Evolutionary conservation across 1,140 invertebrate species (phyloP), one percentile per base, ranked within the genome.

Genomic region (Anagrus nilaparvatae): DNA sequence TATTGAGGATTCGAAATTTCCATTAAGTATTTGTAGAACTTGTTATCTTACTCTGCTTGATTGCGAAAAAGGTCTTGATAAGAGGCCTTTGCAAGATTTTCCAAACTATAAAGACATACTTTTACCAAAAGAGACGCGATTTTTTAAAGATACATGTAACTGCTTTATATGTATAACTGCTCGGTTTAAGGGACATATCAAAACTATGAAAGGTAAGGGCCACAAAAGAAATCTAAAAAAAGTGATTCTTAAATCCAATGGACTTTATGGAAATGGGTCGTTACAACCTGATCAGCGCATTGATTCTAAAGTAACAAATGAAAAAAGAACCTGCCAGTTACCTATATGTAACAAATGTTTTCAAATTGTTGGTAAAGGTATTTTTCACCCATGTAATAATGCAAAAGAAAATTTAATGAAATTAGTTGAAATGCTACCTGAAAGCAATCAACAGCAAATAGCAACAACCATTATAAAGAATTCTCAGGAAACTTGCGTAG

Each of bases 361-460:
- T 31, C 28, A 40, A 31, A 18, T 21, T 14, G n/a, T 34, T 25
- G 32, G 40, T 24, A 42, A n/a, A 14, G 40, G 40, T 27, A 27
- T 17, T 27, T 16, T 12, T 27, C 31, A 42, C 20, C 4, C n/a
- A n/a, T 33, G 40, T 27, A 42, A 17, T 24, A 25, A 10, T 19
- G 3, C 6, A 24, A 32, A 24, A 8, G 23, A 42, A 9, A 42
- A 42, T 32, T 4, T 42, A 12, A 17, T 42, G 17, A 25, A 25
- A 16, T 18, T 33, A 6, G 13, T 44, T 12, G 42, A 37, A 24
- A 19, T 20, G 10, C 25, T 39, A 24, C 21, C 21, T 19, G 30
- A 33, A 25, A 39, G 25, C 36, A 37, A 37, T 14, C 16, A 44
- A 44, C 35, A 44, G 9, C 35, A 39, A 33, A 25, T 44, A 14